These are phyloP conservation scores for Drosophila arizonae DNA, from an alignment of 1,140 invertebrate genomes.

Conservation along the genomic window DNA sequence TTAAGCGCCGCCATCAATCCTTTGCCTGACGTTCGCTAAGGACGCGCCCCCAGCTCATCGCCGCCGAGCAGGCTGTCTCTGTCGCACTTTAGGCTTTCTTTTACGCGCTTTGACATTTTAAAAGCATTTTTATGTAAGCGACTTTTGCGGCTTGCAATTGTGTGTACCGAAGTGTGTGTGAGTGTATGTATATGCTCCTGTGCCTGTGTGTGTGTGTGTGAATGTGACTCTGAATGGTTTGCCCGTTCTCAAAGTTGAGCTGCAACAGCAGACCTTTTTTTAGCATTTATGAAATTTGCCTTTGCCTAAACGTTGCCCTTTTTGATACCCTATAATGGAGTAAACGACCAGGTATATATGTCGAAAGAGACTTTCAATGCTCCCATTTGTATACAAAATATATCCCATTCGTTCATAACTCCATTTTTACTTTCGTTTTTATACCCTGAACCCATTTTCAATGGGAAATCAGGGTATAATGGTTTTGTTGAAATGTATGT, in stretches of 20 bases:
- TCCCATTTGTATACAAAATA: not conserved
- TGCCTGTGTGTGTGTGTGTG: constrained; percentile 15
- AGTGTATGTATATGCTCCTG: constrained; percentile 11
- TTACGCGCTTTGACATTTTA: constrained; percentile 79
- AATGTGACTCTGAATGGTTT: constrained; percentile 50
- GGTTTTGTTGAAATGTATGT: too few species aligned
- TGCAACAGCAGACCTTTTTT: constrained; percentile 11
- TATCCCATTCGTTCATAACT: not conserved
- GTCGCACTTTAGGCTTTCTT: constrained; percentile 44
- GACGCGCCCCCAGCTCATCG: not conserved
- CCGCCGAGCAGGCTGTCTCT: not conserved
- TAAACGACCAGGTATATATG: not conserved
- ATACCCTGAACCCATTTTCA: too few species aligned
- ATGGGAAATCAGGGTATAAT: too few species aligned
- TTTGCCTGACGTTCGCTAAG: constrained; percentile 52
- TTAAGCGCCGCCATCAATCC: constrained; percentile 73
- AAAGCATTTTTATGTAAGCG: constrained; percentile 76
- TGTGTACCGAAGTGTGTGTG: constrained; percentile 1
- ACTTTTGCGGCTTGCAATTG: constrained; percentile 64
- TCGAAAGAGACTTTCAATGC: not conserved
- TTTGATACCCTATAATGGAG: constrained; percentile 11
- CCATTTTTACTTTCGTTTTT: constrained; percentile 13
- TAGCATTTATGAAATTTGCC: constrained; percentile 23
- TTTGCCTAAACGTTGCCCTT: constrained; percentile 35
- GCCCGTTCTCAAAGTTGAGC: constrained; percentile 26